Evolutionary conservation across 2,888 invertebrate species (phyloP).

Genomic region (Smittia sp.): DNA sequence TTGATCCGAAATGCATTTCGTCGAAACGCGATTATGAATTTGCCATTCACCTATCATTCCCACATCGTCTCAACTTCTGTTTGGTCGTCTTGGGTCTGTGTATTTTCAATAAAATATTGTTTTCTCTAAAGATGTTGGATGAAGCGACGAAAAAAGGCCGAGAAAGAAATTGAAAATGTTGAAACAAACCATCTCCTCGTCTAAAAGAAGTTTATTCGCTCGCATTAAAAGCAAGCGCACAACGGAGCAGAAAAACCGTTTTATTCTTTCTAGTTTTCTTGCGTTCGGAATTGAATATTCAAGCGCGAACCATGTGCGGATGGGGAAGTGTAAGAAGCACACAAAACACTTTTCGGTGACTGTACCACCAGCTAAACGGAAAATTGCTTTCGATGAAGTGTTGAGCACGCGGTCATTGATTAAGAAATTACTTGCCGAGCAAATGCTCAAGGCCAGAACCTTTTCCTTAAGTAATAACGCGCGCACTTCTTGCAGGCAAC

Average conservation of each 20-base stretch:
- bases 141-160: background rate
- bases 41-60: background rate
- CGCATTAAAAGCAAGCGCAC: conserved; percentile 21
- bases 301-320: conserved; percentile 13
- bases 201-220: background rate
- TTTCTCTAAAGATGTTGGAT: background rate
- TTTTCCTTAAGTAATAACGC: background rate
- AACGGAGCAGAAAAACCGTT: conserved; percentile 9
- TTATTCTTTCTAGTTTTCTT: conserved; percentile 14
- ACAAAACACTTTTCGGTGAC: conserved; percentile 2
- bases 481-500: background rate
- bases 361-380: conserved; percentile 14
- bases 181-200: conserved; percentile 3
- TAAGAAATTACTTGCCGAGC: background rate
- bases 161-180: conserved; percentile 8
- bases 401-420: conserved; percentile 2
- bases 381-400: conserved; percentile 11
- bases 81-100: background rate
- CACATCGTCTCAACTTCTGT: background rate
- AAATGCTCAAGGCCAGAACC: background rate
- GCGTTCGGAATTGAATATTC: conserved; percentile 17
- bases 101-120: background rate
- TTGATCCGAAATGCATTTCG: background rate
- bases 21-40: background rate
- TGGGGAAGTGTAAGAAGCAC: conserved; percentile 6